phyloP scores from a whole-genome alignment of 2,113 vertebrate genomes.

The Nothobranchius kuhntae region DNA sequence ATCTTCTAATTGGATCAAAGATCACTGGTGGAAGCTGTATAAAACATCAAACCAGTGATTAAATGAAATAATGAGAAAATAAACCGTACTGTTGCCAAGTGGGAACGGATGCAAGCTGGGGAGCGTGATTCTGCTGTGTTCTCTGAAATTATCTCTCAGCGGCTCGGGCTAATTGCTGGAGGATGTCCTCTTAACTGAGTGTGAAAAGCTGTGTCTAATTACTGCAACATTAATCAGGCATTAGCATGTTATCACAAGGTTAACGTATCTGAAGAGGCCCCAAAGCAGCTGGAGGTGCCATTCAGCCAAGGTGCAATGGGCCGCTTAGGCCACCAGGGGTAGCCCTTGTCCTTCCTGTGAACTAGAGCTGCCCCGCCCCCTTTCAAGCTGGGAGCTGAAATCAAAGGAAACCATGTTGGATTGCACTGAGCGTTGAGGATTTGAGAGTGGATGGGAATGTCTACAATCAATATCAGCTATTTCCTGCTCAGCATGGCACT shows the following conservation, averaged over 20 bases:
- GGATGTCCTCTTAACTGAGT: conserved; percentile 80
- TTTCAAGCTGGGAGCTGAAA: conserved; percentile 37
- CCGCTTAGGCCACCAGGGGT: conserved; percentile 75
- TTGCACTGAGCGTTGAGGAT: conserved; percentile 33
- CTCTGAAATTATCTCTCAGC: conserved; percentile 76
- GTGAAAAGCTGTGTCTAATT: conserved; percentile 83
- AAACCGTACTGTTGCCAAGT: conserved; percentile 76
- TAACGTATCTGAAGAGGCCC: conserved; percentile 79
- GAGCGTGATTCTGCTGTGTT: conserved; percentile 68
- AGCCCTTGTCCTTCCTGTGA: conserved; percentile 73
- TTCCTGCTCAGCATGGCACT: conserved; percentile 47
- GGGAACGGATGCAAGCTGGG: conserved; percentile 63
- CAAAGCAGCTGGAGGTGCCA: conserved; percentile 74
- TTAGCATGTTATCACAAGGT: conserved; percentile 83
- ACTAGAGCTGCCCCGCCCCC: conserved; percentile 14
- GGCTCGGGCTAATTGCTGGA: conserved; percentile 78
- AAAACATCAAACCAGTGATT: conserved; percentile 77
- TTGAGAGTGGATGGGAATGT: conserved; percentile 39
- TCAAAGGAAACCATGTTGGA: conserved; percentile 67
- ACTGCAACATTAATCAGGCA: conserved; percentile 80
- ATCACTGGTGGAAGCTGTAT: conserved; percentile 74
- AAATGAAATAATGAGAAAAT: conserved; percentile 79
- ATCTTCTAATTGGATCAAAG: conserved; percentile 74
- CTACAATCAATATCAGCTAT: conserved; percentile 60
- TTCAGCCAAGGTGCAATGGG: conserved; percentile 63